A percentile compares a stretch with the other conserved stretches of the same genome.
These are phyloP conservation scores for Drosophila paulistorum DNA, from an alignment of 1,140 invertebrate genomes.

Conservation along the genomic window DNA sequence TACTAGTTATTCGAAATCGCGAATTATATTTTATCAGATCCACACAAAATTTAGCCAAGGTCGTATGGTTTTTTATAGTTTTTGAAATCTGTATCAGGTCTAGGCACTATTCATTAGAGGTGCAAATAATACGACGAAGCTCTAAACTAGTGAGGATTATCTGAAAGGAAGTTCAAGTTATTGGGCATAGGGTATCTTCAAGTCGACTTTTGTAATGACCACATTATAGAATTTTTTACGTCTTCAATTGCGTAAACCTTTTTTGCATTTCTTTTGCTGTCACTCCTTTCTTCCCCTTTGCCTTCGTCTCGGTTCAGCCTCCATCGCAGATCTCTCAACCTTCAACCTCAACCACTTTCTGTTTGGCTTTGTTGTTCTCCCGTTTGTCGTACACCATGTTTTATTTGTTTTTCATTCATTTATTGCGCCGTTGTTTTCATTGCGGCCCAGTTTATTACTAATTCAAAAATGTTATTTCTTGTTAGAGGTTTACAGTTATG, in stretches of 20 bases:
- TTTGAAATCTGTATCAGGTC: no score
- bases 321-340: not conserved
- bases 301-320: not conserved
- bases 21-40: no score
- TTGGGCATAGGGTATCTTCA: not conserved
- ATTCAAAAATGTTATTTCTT: constrained; percentile 79
- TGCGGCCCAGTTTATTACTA: constrained; percentile 76
- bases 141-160: no score
- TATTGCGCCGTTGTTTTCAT: constrained; percentile 58
- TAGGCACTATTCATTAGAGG: no score
- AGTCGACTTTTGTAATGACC: not conserved
- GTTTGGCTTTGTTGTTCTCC: constrained; percentile 35
- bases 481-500: constrained; percentile 60
- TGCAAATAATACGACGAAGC: no score
- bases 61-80: no score
- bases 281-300: not conserved
- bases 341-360: constrained; percentile 6
- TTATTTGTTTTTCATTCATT: constrained; percentile 79
- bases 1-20: no score
- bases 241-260: constrained; percentile 55
- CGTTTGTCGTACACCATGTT: constrained; percentile 55
- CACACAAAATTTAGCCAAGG: no score
- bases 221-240: constrained; percentile 15
- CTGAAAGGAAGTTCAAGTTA: no score
- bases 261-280: constrained; percentile 22